Conservation (phyloP, 1,140 invertebrate species). For the Heterodera schachtii region DNA sequence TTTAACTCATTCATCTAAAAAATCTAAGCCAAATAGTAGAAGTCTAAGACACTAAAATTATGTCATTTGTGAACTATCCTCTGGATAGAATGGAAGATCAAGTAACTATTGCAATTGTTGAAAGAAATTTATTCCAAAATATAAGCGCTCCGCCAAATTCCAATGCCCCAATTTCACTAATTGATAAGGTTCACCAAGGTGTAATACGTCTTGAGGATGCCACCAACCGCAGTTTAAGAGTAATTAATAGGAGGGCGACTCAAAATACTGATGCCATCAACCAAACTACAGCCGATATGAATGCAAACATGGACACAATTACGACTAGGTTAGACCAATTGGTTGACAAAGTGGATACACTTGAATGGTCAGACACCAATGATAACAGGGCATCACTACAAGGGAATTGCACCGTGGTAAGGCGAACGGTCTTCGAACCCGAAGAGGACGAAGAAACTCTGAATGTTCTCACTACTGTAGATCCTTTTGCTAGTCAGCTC, state of each 20-base stretch:
- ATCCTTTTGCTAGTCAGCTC: neutral
- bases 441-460: neutral
- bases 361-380: neutral
- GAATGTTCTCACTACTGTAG: neutral
- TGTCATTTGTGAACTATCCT: too few relatives aligned
- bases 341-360: neutral
- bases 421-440: too few relatives aligned
- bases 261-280: neutral
- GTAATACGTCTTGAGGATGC: neutral
- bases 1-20: too few relatives aligned
- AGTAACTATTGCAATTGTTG: too few relatives aligned
- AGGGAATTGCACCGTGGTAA: neutral
- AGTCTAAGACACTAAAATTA: too few relatives aligned
- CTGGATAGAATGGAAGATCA: too few relatives aligned
- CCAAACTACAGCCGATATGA: neutral
- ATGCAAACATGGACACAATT: neutral
- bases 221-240: neutral
- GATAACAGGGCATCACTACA: neutral
- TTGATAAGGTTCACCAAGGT: neutral
- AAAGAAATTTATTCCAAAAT: too few relatives aligned
- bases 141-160: neutral
- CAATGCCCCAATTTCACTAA: neutral
- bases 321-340: neutral
- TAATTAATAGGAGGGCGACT: neutral
- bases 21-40: too few relatives aligned